Conservation (phyloP, 1,140 invertebrate species). For the Micrasema minimum region DNA sequence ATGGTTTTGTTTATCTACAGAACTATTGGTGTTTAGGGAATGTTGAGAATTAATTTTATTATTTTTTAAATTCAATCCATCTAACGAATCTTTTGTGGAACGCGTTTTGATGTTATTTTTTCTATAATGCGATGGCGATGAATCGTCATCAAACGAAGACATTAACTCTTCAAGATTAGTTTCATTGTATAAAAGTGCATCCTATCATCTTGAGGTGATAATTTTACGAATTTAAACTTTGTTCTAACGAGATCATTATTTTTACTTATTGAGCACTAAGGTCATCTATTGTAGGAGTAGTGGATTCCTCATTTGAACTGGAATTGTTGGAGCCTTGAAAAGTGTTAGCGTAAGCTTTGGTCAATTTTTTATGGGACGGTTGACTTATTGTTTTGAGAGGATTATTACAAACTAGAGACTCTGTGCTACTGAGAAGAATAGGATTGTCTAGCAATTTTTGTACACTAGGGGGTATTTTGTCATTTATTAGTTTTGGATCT, state of each 20-base stretch:
- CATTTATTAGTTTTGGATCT: conserved; percentile 49
- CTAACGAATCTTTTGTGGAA: conserved; percentile 45
- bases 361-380: conserved; percentile 1
- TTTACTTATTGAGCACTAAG: conserved; percentile 64
- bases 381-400: conserved; percentile 36
- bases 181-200: conserved; percentile 65
- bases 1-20: conserved; percentile 34
- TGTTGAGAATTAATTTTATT: conserved; percentile 35
- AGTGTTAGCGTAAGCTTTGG: conserved; percentile 12
- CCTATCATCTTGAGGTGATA: conserved; percentile 63
- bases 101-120: conserved; percentile 23
- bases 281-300: conserved; percentile 59
- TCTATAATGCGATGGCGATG: conserved; percentile 33
- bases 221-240: conserved; percentile 65
- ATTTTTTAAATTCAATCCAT: conserved; percentile 47
- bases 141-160: conserved; percentile 64
- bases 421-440: conserved; percentile 46
- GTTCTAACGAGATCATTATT: conserved; percentile 65
- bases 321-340: conserved; percentile 13
- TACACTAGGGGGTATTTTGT: conserved; percentile 48
- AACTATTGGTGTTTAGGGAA: conserved; percentile 26
- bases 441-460: conserved; percentile 51
- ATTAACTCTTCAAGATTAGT: conserved; percentile 67
- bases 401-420: conserved; percentile 47
- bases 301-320: conserved; percentile 50